Percentiles rank a stretch among this genome's conserved stretches.
These are phyloP conservation scores for Zaprionus taronus DNA, from an alignment of 1,140 invertebrate species.

Conservation along the genomic window DNA sequence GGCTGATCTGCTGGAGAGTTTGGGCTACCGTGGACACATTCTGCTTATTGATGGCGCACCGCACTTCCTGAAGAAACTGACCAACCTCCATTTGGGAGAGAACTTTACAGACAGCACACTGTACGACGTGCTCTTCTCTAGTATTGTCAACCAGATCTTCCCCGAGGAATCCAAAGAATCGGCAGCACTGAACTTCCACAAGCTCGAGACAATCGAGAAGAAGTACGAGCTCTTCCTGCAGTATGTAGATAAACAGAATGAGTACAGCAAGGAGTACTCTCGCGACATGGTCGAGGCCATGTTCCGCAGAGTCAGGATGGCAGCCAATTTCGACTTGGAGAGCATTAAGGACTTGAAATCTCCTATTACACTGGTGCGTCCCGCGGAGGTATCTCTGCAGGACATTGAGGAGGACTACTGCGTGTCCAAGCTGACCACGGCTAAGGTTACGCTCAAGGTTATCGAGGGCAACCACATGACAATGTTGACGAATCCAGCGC, in stretches of 20 bases:
- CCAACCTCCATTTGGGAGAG: constrained; percentile 76
- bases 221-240: constrained; percentile 72
- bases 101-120: constrained; percentile 85
- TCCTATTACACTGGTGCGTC: constrained; percentile 87
- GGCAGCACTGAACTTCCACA: constrained; percentile 80
- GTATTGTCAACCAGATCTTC: constrained; percentile 85
- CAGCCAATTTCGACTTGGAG: constrained; percentile 85
- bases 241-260: constrained; percentile 72
- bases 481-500: constrained; percentile 88
- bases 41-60: constrained; percentile 87
- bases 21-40: constrained; percentile 86
- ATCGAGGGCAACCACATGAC: constrained; percentile 90
- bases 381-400: constrained; percentile 85
- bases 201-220: constrained; percentile 58
- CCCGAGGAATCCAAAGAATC: constrained; percentile 86
- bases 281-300: constrained; percentile 84
- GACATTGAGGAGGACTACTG: constrained; percentile 88
- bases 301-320: constrained; percentile 86
- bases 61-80: constrained; percentile 85
- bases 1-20: constrained; percentile 86
- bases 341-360: constrained; percentile 85
- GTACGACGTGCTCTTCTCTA: constrained; percentile 86
- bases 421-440: constrained; percentile 85
- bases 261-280: constrained; percentile 85
- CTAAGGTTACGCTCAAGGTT: constrained; percentile 85